Evolutionary conservation across 2,888 invertebrate species (phyloP).

Genomic region (Protonemura montana): DNA sequence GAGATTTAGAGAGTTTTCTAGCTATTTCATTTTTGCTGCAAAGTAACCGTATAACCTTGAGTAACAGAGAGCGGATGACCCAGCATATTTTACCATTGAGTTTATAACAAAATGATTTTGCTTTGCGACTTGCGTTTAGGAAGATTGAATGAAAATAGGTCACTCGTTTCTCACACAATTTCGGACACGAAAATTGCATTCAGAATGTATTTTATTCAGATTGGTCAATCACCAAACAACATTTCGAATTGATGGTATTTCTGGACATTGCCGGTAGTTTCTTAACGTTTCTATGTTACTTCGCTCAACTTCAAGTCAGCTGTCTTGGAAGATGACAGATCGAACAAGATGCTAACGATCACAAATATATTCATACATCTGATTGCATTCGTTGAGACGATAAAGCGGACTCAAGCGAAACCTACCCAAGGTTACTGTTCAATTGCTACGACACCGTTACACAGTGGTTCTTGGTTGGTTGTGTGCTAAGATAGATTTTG

Average conservation of each 20-base stretch:
- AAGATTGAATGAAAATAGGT: conserved; percentile 7
- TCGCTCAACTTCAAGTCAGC: not conserved
- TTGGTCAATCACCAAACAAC: not conserved
- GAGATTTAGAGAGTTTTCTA: not conserved
- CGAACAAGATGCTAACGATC: too few species aligned
- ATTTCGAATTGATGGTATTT: not conserved
- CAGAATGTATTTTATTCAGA: not conserved
- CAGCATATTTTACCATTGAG: not conserved
- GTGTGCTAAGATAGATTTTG: too few species aligned
- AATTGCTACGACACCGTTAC: too few species aligned
- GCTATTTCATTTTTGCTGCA: not conserved
- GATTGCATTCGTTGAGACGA: too few species aligned
- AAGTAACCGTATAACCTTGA: not conserved
- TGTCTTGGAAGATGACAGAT: too few species aligned
- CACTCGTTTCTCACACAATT: not conserved
- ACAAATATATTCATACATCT: too few species aligned
- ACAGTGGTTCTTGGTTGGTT: too few species aligned
- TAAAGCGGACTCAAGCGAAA: too few species aligned
- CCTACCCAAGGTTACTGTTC: too few species aligned
- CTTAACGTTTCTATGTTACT: not conserved
- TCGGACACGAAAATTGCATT: not conserved
- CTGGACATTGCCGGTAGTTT: not conserved
- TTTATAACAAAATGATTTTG: too few species aligned
- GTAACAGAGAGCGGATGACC: not conserved
- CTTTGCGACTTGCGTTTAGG: not conserved